Percentiles rank a stretch among this genome's conserved stretches.
phyloP scores from a whole-genome alignment of 2,113 vertebrate genomes.

The Scalopus aquaticus region DNA sequence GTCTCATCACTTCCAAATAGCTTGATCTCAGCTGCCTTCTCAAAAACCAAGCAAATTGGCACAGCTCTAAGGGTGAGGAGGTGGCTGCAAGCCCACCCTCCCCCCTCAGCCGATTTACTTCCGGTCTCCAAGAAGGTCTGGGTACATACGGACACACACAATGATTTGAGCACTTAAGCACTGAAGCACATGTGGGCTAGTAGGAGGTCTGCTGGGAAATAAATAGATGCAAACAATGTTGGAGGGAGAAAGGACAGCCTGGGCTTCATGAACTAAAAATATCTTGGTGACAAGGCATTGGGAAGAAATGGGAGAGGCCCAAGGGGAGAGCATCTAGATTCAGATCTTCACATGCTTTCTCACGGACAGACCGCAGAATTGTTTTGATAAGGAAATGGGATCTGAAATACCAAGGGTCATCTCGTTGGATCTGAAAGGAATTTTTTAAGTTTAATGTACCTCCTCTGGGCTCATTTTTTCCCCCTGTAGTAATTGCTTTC shows the following conservation, averaged over 20 bases:
- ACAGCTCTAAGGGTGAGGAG: neutral
- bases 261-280: conserved; percentile 65
- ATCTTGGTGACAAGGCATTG: conserved; percentile 10
- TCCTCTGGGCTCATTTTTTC: neutral
- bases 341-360: conserved; percentile 8
- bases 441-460: conserved; percentile 41
- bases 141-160: neutral
- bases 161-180: neutral
- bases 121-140: neutral
- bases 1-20: neutral
- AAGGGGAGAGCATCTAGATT: neutral
- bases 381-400: conserved; percentile 64
- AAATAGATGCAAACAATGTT: neutral
- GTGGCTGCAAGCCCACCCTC: neutral
- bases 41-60: neutral
- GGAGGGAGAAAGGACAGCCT: neutral
- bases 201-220: neutral
- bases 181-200: neutral
- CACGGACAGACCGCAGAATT: conserved; percentile 19
- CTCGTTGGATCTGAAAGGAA: conserved; percentile 45
- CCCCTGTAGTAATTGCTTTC: neutral
- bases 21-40: neutral
- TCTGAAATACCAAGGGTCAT: conserved; percentile 49
- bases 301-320: conserved; percentile 53
- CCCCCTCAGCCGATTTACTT: neutral